Evolutionary conservation across 2,113 vertebrate genomes (phyloP).

Genomic region (Festucalex cinctus): DNA sequence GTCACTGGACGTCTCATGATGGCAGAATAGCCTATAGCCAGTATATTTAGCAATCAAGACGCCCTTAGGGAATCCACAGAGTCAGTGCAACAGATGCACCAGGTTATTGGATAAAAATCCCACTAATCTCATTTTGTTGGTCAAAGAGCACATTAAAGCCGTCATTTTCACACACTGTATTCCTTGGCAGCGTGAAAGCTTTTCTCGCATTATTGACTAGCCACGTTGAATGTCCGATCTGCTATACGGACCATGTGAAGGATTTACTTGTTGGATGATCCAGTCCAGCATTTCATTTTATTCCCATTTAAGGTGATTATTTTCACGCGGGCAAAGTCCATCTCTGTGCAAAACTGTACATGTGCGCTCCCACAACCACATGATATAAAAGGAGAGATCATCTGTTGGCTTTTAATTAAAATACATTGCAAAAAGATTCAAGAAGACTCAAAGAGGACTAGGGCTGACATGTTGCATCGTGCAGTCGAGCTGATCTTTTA

Average conservation of each 20-base stretch:
- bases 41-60: slow-evolving; percentile 5
- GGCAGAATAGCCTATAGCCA: slow-evolving; percentile 30
- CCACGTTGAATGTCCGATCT: slow-evolving; percentile 15
- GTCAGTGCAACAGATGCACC: slow-evolving; percentile 10
- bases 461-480: slow-evolving; percentile 26
- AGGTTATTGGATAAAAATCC: slow-evolving; percentile 8
- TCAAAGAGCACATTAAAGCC: slow-evolving; percentile 14
- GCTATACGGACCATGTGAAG: slow-evolving; percentile 16
- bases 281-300: slow-evolving; percentile 12
- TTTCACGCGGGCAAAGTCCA: slow-evolving; percentile 8
- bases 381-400: slow-evolving; percentile 54
- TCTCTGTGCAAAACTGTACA: slow-evolving; percentile 15
- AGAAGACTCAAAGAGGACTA: slow-evolving; percentile 24
- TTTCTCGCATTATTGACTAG: slow-evolving; percentile 30
- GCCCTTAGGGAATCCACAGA: slow-evolving; percentile 8
- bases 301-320: slow-evolving; percentile 42
- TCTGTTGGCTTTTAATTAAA: slow-evolving; percentile 64
- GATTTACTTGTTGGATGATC: slow-evolving; percentile 24
- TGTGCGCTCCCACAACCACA: slow-evolving; percentile 25
- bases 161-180: slow-evolving; percentile 12
- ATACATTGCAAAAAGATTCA: slow-evolving; percentile 31
- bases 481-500: slow-evolving; percentile 39
- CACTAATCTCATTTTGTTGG: slow-evolving; percentile 16
- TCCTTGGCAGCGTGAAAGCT: slow-evolving; percentile 15
- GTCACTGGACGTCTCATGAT: slow-evolving; percentile 52